phyloP scores from a whole-genome alignment of 2,797 vertebrate genomes.

The Mustela erminea region DNA sequence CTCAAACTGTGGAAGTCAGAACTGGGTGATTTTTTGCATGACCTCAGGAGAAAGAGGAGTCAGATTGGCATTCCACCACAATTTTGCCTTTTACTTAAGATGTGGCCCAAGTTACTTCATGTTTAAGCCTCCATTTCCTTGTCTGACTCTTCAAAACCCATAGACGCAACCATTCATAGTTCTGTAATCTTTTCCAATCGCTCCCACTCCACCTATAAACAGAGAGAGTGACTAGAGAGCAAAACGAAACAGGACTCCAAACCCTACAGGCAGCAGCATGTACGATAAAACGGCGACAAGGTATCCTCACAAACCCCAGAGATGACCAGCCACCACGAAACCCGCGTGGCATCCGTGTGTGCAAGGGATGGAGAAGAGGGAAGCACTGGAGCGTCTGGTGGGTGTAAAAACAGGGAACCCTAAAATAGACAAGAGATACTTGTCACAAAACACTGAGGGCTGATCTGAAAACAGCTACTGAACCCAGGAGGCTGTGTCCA shows the following conservation, averaged over 20 bases:
- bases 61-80: not conserved
- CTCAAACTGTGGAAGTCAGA: not conserved
- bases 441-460: not conserved
- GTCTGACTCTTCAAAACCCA: not conserved
- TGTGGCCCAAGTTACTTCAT: not conserved
- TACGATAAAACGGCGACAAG: not conserved
- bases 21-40: not conserved
- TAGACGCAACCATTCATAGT: not conserved
- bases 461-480: not conserved
- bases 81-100: constrained; percentile 16
- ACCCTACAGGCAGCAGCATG: not conserved
- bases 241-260: not conserved
- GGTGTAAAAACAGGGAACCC: not conserved
- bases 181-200: not conserved
- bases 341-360: not conserved
- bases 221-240: not conserved
- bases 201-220: not conserved
- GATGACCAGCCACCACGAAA: not conserved
- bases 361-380: not conserved
- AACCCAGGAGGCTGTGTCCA: not conserved
- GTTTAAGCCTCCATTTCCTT: not conserved
- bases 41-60: not conserved
- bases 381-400: not conserved
- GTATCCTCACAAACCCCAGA: not conserved
- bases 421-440: not conserved